Evolutionary conservation across 2,888 invertebrate species (phyloP).

Genomic region (Euplagia quadripunctaria): DNA sequence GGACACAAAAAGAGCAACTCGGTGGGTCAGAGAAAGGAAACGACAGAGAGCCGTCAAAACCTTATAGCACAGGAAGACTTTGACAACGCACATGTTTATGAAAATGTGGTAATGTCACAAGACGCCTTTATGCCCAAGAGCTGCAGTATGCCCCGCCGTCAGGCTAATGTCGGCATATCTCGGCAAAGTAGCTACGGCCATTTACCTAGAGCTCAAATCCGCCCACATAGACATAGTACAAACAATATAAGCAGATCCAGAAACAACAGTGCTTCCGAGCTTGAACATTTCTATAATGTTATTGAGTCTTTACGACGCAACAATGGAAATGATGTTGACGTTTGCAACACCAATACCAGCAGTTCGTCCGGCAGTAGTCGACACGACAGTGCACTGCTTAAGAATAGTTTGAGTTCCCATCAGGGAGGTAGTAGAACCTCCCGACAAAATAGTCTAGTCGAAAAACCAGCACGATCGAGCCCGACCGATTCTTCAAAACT

Average conservation of each 20-base stretch:
- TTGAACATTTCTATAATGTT: constrained; percentile 79
- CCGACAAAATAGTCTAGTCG: constrained; percentile 77
- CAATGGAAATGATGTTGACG: constrained; percentile 52
- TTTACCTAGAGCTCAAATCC: constrained; percentile 74
- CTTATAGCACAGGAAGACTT: constrained; percentile 78
- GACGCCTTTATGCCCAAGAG: constrained; percentile 77
- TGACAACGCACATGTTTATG: constrained; percentile 80
- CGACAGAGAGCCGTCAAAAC: constrained; percentile 83
- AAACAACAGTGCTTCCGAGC: constrained; percentile 69
- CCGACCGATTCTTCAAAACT: constrained; percentile 63
- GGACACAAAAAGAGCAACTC: constrained; percentile 84
- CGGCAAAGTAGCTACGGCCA: constrained; percentile 80
- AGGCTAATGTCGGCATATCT: constrained; percentile 68
- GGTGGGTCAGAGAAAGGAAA: constrained; percentile 78
- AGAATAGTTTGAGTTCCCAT: constrained; percentile 51
- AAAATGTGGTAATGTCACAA: constrained; percentile 73
- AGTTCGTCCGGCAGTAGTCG: constrained; percentile 76
- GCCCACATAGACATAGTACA: constrained; percentile 73
- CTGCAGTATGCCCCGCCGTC: constrained; percentile 83
- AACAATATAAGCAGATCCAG: constrained; percentile 71
- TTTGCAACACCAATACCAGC: constrained; percentile 68
- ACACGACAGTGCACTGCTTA: constrained; percentile 53
- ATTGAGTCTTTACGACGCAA: constrained; percentile 74
- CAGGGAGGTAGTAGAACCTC: constrained; percentile 55
- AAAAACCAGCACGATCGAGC: constrained; percentile 63